Base-by-base conservation (phyloP, 2,888 invertebrate species). In the Abrostola triplasia region DNA sequence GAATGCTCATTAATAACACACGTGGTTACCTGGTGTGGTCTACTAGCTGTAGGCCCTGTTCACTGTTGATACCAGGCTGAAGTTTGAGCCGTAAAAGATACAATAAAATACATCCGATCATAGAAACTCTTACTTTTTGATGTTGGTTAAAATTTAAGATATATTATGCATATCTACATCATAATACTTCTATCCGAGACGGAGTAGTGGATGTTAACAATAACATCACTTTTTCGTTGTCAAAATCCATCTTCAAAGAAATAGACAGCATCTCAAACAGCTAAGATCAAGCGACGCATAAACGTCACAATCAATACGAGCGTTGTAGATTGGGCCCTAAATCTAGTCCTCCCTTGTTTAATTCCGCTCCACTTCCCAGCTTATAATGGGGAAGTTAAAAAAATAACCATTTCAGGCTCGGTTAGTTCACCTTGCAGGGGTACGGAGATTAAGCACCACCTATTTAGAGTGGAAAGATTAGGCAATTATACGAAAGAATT, bases 401-500 rank as follows among this genome's bases (percentile, higher is more conserved):
- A 92, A 92, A 90, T 90, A 90, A 88, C 89, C 89, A 89, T 91
- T 92, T 91, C 89, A 90, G 88, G 92, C 90, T 84, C 88, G 88
- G 91, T 88, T 92, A 86, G 86, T 84, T 88, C 87, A 89, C 89
- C 89, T 88, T 84, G 78, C 76, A 71, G 77, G 75, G 75, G 75
- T 73, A 77, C 65, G 66, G 70, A 87, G 89, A 88, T 89, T 85
- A 84, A 87, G 83, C 69, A 83, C 85, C 78, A 81, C 82, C 87
- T 87, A 85, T 89, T 90, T 86, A 87, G 85, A 89, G 75, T 85
- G 79, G 81, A 90, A 88, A 91, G 88, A 92, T 92, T 89, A 89
- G 87, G 84, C 89, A 90, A 93, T 92, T 92, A 92, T 84, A 84
- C 77, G 80, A 86, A 89, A 86, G 84, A 88, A 90, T 89, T 86